Evolutionary conservation across 2,888 invertebrate genomes (phyloP).

Genomic region (Piscicola geometra): DNA sequence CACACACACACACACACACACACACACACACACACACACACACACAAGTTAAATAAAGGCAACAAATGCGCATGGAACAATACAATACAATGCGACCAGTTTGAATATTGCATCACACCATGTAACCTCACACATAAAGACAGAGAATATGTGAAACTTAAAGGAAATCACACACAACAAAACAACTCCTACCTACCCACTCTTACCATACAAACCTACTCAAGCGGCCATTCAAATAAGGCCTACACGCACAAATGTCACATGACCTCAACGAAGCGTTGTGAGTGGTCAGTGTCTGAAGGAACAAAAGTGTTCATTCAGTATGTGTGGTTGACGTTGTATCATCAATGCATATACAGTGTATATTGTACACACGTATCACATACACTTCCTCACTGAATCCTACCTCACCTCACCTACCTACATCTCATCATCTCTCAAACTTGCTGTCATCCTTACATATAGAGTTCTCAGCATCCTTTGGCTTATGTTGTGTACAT

Average conservation of each 20-base stretch:
- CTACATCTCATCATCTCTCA: too few relatives aligned
- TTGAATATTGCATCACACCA: too few relatives aligned
- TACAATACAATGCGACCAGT: too few relatives aligned
- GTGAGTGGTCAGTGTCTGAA: constrained; percentile 15
- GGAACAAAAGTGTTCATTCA: neutral
- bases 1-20: constrained; percentile 19
- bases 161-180: neutral
- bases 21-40: constrained; percentile 17
- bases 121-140: neutral
- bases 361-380: neutral
- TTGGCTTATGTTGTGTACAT: too few relatives aligned
- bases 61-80: constrained; percentile 4
- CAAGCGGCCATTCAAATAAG: constrained; percentile 4
- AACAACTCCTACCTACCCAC: neutral
- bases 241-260: neutral
- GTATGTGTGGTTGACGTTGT: neutral
- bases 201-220: constrained; percentile 8
- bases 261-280: constrained; percentile 14
- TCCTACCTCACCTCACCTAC: too few relatives aligned
- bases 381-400: neutral
- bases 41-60: constrained; percentile 15
- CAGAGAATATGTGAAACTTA: neutral
- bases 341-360: too few relatives aligned
- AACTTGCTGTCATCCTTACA: too few relatives aligned
- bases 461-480: too few relatives aligned